phyloP scores from a whole-genome alignment of 2,888 invertebrate genomes.

The Diarsia mendica region DNA sequence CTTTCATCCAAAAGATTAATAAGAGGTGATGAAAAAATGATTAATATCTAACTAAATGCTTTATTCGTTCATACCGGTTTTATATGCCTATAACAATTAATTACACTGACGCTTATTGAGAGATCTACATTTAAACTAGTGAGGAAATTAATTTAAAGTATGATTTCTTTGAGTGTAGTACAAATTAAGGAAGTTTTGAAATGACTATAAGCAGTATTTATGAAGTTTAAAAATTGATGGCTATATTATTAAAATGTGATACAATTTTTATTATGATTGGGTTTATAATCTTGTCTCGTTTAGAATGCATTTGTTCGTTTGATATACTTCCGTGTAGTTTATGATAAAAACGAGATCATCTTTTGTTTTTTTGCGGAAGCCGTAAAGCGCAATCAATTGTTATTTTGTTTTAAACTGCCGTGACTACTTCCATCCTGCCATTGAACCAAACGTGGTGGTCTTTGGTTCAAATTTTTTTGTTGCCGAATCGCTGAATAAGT shows the following conservation, averaged over 20 bases:
- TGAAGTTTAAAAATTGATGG: constrained; percentile 16
- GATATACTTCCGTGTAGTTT: not conserved
- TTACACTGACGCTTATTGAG: constrained; percentile 31
- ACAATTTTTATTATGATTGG: constrained; percentile 19
- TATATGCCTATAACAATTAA: constrained; percentile 48
- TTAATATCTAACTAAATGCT: constrained; percentile 45
- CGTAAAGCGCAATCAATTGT: not conserved
- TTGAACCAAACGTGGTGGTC: not conserved
- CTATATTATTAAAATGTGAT: constrained; percentile 31
- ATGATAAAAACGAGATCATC: not conserved
- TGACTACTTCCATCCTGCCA: not conserved
- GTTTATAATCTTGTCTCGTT: not conserved
- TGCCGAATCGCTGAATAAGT: not conserved
- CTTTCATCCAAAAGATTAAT: constrained; percentile 39
- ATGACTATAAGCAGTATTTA: constrained; percentile 32
- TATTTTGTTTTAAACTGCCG: not conserved
- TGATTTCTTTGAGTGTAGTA: constrained; percentile 18
- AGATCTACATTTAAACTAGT: constrained; percentile 41
- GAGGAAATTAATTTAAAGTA: constrained; percentile 55
- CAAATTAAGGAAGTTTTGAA: constrained; percentile 41
- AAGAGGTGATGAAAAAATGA: constrained; percentile 43
- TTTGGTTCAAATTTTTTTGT: no score
- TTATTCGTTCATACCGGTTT: constrained; percentile 35
- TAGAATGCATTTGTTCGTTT: constrained; percentile 8
- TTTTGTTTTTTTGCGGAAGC: not conserved